Conservation (phyloP, 2,888 invertebrate genomes). For the Agelastica alni region DNA sequence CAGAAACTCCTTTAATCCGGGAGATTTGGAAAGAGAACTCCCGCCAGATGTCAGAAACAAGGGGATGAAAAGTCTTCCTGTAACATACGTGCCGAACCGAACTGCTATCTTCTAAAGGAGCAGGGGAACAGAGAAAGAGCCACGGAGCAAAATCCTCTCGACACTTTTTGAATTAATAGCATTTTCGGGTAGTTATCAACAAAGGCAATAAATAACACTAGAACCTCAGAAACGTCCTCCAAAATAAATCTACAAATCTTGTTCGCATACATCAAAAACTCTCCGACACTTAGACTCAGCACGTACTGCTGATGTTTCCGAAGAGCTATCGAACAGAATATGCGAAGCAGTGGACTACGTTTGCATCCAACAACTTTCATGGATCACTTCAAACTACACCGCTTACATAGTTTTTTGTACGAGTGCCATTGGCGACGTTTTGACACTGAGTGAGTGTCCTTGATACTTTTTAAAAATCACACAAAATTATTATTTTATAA, state of each 20-base stretch:
- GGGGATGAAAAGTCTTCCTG: neutral
- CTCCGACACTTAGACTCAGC: slow-evolving; percentile 24
- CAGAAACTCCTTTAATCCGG: neutral
- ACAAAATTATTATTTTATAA: too few species aligned
- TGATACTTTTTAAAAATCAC: too few species aligned
- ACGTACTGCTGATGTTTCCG: slow-evolving; percentile 16
- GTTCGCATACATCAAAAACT: slow-evolving; percentile 32
- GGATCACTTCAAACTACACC: slow-evolving; percentile 11
- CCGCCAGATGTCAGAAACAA: neutral
- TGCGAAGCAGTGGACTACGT: neutral
- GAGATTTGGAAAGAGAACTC: neutral
- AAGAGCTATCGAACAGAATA: slow-evolving; percentile 13
- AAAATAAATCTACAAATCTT: slow-evolving; percentile 27
- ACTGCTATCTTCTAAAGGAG: neutral
- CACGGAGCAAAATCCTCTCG: slow-evolving; percentile 6
- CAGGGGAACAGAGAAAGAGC: neutral
- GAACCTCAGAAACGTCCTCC: slow-evolving; percentile 22
- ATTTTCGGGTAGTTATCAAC: slow-evolving; percentile 27
- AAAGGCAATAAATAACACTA: slow-evolving; percentile 28
- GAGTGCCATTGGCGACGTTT: neutral
- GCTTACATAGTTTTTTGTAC: slow-evolving; percentile 16
- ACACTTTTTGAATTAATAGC: slow-evolving; percentile 23
- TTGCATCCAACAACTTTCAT: slow-evolving; percentile 17
- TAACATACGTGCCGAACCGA: neutral
- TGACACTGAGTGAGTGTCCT: too few species aligned